Conservation (phyloP, 2,113 vertebrate species). For the Motacilla alba region DNA sequence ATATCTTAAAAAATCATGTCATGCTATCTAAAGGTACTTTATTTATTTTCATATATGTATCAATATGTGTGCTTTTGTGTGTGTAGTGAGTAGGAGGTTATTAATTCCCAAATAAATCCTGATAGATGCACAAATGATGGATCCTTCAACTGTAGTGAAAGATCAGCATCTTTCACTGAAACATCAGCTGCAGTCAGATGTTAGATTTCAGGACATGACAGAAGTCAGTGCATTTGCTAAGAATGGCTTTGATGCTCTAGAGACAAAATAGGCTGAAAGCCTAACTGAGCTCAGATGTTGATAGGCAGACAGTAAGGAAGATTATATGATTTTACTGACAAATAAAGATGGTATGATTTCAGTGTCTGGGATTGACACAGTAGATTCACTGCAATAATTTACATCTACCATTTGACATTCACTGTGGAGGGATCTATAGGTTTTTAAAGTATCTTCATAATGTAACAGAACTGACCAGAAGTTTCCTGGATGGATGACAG, state of each 20-base stretch:
- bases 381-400: background rate
- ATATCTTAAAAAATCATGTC: background rate
- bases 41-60: background rate
- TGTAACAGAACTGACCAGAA: background rate
- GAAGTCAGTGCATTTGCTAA: background rate
- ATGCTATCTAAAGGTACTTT: background rate
- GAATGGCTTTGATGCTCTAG: background rate
- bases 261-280: background rate
- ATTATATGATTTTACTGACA: background rate
- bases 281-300: background rate
- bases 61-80: background rate
- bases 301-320: background rate
- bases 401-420: background rate
- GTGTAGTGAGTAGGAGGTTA: background rate
- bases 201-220: background rate
- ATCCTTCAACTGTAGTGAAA: background rate
- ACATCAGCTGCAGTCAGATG: background rate
- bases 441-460: background rate
- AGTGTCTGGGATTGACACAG: background rate
- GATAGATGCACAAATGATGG: background rate
- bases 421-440: background rate
- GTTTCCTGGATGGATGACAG: background rate
- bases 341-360: background rate
- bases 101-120: background rate
- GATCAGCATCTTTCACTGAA: background rate